Conservation (phyloP, 2,113 vertebrate genomes). For the Amphiprion ocellaris region DNA sequence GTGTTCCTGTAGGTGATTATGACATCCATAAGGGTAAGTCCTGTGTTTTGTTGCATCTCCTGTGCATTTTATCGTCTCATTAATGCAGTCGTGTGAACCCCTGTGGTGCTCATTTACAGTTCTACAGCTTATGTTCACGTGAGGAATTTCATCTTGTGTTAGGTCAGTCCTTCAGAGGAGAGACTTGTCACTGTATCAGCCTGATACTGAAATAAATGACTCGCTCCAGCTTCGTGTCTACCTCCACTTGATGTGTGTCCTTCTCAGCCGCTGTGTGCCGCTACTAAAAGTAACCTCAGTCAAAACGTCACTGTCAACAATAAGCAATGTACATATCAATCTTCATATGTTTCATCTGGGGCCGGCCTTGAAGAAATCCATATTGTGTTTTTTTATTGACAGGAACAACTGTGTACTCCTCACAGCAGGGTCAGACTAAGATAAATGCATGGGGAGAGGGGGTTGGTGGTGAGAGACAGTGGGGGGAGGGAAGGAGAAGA, state of each 20-base stretch:
- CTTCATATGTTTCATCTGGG: slow-evolving; percentile 56
- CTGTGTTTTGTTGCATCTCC: slow-evolving; percentile 10
- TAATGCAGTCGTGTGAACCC: slow-evolving; percentile 31
- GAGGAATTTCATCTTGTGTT: slow-evolving; percentile 28
- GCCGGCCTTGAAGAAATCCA: slow-evolving; percentile 63
- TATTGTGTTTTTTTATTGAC: slow-evolving; percentile 66
- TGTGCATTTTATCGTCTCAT: slow-evolving; percentile 36
- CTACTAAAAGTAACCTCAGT: slow-evolving; percentile 62
- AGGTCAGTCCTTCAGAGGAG: slow-evolving; percentile 45
- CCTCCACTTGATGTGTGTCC: slow-evolving; percentile 41
- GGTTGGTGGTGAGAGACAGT: background rate
- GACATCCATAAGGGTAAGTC: too few relatives aligned
- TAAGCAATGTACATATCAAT: slow-evolving; percentile 66
- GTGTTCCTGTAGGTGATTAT: too few relatives aligned
- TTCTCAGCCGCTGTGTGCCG: slow-evolving; percentile 10
- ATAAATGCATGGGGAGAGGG: slow-evolving; percentile 56
- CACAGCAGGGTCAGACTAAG: slow-evolving; percentile 59
- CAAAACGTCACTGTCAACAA: slow-evolving; percentile 63
- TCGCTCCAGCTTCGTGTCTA: slow-evolving; percentile 9
- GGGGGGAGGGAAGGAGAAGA: background rate
- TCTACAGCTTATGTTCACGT: slow-evolving; percentile 14
- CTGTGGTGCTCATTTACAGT: slow-evolving; percentile 33
- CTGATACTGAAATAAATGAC: slow-evolving; percentile 48
- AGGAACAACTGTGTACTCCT: slow-evolving; percentile 48
- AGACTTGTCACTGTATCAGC: slow-evolving; percentile 36